Evolutionary conservation across 2,113 vertebrate species (phyloP).

Genomic region (Coptodon rendalli): DNA sequence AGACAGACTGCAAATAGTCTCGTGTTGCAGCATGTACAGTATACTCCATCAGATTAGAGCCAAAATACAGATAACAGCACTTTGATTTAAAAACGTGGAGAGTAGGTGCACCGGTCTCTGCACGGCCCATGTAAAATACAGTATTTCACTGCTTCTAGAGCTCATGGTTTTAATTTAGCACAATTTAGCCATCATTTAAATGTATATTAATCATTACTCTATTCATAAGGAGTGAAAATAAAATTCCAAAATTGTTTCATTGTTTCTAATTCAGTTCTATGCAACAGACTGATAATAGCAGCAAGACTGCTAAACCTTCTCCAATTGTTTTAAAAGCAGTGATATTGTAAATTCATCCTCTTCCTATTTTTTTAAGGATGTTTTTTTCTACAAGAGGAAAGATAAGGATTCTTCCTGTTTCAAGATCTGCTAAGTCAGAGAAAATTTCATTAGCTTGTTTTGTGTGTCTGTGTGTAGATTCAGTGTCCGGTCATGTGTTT

Average conservation of each 20-base stretch:
- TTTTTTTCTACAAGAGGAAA: neutral
- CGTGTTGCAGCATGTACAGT: conserved; percentile 22
- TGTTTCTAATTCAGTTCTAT: neutral
- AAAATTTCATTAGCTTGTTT: neutral
- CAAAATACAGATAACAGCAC: neutral
- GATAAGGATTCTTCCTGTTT: neutral
- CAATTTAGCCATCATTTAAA: neutral
- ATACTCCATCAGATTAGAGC: conserved; percentile 16
- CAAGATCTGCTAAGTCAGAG: neutral
- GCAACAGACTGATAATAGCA: neutral
- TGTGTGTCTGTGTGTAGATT: neutral
- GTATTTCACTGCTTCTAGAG: neutral
- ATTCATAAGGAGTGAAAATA: neutral
- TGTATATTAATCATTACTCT: neutral
- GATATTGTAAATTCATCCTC: neutral
- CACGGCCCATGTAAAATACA: neutral
- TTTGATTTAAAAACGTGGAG: conserved; percentile 5
- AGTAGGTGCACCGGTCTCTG: neutral
- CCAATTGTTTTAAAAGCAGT: neutral
- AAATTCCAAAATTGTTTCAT: neutral
- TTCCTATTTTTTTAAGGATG: neutral
- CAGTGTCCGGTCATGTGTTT: neutral
- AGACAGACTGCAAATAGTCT: conserved; percentile 19
- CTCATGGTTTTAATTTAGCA: neutral
- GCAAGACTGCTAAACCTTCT: neutral